Percentiles rank a stretch among this genome's conserved stretches.
phyloP scores from a whole-genome alignment of 2,888 invertebrate genomes.

The Drosophila helvetica region DNA sequence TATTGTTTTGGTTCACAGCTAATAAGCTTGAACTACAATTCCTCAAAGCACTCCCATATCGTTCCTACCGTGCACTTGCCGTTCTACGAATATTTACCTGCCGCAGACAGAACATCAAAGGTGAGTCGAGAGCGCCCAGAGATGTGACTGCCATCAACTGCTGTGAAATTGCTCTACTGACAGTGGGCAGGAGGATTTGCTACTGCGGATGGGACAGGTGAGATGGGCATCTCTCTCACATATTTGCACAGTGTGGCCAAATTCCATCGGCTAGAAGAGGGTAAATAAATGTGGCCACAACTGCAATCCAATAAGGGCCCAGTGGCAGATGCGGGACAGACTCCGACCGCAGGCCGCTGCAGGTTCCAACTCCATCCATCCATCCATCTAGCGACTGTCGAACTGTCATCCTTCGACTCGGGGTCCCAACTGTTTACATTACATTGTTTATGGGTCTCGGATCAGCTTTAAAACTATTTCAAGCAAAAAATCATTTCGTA shows the following conservation, averaged over 20 bases:
- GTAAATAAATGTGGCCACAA: slow-evolving; percentile 60
- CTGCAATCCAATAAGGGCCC: slow-evolving; percentile 3
- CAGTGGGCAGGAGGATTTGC: slow-evolving; percentile 18
- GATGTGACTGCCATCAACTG: slow-evolving; percentile 37
- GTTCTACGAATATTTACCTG: slow-evolving; percentile 17
- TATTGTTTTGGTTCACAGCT: too few species aligned
- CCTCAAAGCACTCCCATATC: slow-evolving; percentile 15
- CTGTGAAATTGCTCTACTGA: slow-evolving; percentile 50
- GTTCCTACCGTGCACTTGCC: slow-evolving; percentile 11
- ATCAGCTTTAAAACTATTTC: slow-evolving; percentile 34
- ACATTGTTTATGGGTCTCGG: slow-evolving; percentile 17
- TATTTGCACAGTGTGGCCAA: slow-evolving; percentile 58
- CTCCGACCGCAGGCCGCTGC: slow-evolving; percentile 17
- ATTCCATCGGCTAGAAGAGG: slow-evolving; percentile 46
- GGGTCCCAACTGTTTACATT: slow-evolving; percentile 6
- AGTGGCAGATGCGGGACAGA: background rate
- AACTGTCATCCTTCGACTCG: background rate
- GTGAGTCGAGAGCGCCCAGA: slow-evolving; percentile 27
- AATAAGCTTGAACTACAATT: slow-evolving; percentile 16
- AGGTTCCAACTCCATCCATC: background rate
- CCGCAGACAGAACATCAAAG: slow-evolving; percentile 25
- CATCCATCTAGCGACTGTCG: background rate
- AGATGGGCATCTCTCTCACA: slow-evolving; percentile 12
- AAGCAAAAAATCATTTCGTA: slow-evolving; percentile 19
- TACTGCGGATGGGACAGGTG: slow-evolving; percentile 10